Base-by-base conservation (phyloP, 2,888 invertebrate genomes). In the Caenorhabditis becei region DNA sequence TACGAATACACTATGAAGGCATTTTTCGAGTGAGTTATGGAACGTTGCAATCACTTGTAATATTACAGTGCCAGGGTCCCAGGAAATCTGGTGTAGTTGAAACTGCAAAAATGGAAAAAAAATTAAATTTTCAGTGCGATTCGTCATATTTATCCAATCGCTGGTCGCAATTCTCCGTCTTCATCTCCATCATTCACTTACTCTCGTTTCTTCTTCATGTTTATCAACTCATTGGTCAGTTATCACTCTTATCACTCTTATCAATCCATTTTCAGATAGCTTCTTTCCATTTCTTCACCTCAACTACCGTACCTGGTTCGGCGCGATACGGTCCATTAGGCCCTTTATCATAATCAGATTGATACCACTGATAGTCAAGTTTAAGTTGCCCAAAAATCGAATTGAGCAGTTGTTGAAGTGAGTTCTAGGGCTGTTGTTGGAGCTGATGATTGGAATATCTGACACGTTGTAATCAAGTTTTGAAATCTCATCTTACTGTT, bases 321-420 rank as follows among this genome's bases (percentile, higher is more conserved):
- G 88, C 32, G 96, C 97, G 88, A 93, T 99, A 87, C 93, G 99
- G 91, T 96, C 97, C 56, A 97, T 98, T 2, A 94, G 99, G 78
- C 99, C 99, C 4, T 93, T 99, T 71, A 98, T 99, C 49, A 96
- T 99, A 95, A 96, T 99, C 89, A 93, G 98, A 87, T 97, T 99
- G 91, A 94, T 99, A 66, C 94, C 99, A 88, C 96, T 98, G 71
- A 97, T 98, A 92, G 94, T 99, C 18, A 98, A 98, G 91, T 98
- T 99, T 92, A 97, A 97, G 16, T 96, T 99, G 95, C 99, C 99
- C 82, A 98, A 98, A 92, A 96, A 96, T 83, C 94, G 99, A 88
- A 97, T 99, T 80, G 97, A 99, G 92, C 97, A 97, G 92, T 97
- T 99, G 91, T 97, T 99, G 92, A 97, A 98, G 97, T 97, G 94